phyloP scores from a whole-genome alignment of 2,888 invertebrate genomes.

The Andricus curvator region DNA sequence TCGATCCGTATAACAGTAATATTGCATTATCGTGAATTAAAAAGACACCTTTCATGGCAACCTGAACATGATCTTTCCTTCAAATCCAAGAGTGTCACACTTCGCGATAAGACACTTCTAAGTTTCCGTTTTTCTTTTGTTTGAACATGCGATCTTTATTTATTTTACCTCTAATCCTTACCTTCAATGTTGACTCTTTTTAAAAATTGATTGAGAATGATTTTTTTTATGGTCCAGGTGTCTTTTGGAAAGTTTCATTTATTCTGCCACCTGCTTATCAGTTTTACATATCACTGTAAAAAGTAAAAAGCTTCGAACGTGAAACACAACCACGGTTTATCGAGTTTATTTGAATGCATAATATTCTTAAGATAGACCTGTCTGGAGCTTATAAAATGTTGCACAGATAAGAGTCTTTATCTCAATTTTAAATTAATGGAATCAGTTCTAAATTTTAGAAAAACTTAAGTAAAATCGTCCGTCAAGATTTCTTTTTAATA shows the following conservation, averaged over 20 bases:
- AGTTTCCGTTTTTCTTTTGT: constrained; percentile 24
- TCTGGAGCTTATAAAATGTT: background rate
- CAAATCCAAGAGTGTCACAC: constrained; percentile 49
- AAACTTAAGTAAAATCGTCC: background rate
- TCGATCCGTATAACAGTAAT: constrained; percentile 56
- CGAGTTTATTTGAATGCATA: constrained; percentile 15
- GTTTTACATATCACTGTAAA: constrained; percentile 3
- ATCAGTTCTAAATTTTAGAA: too few species aligned
- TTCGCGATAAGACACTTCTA: constrained; percentile 27
- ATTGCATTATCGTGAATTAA: constrained; percentile 51
- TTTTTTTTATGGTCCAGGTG: background rate
- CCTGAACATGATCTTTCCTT: constrained; percentile 54
- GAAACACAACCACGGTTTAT: background rate
- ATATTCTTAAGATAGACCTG: constrained; percentile 28
- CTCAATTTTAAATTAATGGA: background rate
- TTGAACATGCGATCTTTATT: constrained; percentile 28
- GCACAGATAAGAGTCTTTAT: constrained; percentile 7
- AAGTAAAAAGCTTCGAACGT: background rate
- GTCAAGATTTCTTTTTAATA: background rate
- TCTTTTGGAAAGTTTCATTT: constrained; percentile 13
- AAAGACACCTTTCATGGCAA: constrained; percentile 39
- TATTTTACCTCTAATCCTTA: background rate
- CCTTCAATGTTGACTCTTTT: background rate
- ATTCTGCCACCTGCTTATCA: constrained; percentile 9
- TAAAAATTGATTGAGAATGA: background rate